Base-by-base conservation (phyloP, 92 coral and sea anemone genomes). In the Metridium senile region DNA sequence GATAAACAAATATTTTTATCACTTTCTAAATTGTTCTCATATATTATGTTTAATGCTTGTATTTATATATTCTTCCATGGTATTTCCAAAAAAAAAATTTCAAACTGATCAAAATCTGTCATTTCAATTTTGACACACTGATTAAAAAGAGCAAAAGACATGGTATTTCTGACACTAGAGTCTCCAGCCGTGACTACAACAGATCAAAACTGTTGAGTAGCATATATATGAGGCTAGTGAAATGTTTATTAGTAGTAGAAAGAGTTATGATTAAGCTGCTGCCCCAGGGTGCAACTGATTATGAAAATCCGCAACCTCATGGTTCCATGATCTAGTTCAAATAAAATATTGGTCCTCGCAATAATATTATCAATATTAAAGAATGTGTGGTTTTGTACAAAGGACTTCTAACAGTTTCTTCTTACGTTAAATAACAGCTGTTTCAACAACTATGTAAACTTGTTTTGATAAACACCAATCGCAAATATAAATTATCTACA, bases 351-450 rank as follows among this genome's bases (percentile, higher is more conserved):
- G 13, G 6, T 39, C 49, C 6, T 4, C 13, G 49, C 13, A 6
- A 39, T 13, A 4, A 39, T 6, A 39, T 4, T 39, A 39, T 16
- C 28, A 68, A 13, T 22, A 73, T 56, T 73, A 54, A 73, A 62
- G 34, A 32, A 58, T 58, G 66, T 73, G 63, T 30, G 51, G 78
- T 17, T 23, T n/a, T 45, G 46, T 22, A 39, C n/a, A 22, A 39
- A 53, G 52, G n/a, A 58, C 33, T 57, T 1, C 54, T 58, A 21
- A 58, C 31, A 73, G 65, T 58, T 58, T 58, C 56, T 26, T 31
- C 33, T 28, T 32, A 47, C 31, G 35, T n/a, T 23, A 57, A 53
- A 71, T 16, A 58, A 73, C 78, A 73, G 67, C 78, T 73, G 78
- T 73, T 26, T 31, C 9, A 10, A 20, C 27, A 47, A 22, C 32